Conservation (phyloP, 2,797 vertebrate genomes). For the Brotula barbata region DNA sequence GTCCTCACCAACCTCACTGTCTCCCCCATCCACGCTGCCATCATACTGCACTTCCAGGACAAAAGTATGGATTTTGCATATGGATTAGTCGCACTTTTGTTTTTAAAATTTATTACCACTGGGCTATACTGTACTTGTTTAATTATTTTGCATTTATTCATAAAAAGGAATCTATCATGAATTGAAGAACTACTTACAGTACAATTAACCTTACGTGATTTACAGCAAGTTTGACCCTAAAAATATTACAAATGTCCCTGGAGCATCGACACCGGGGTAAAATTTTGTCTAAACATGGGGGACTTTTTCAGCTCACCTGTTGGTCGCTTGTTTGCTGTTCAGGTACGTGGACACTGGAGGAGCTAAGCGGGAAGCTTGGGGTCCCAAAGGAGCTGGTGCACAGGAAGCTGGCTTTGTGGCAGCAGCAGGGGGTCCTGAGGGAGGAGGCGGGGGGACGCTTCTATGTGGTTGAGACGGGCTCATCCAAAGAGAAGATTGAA, state of each 20-base stretch:
- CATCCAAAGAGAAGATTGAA: slow-evolving; percentile 86
- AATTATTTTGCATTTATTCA: too few species aligned
- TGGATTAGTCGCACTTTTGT: not conserved
- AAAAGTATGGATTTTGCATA: slow-evolving; percentile 78
- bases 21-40: slow-evolving; percentile 91
- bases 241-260: too few species aligned
- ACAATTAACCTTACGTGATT: too few species aligned
- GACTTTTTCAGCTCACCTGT: too few species aligned
- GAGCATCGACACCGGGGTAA: too few species aligned
- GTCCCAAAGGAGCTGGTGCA: slow-evolving; percentile 87
- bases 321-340: too few species aligned
- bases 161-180: too few species aligned
- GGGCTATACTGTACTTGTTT: too few species aligned
- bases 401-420: slow-evolving; percentile 92
- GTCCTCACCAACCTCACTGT: slow-evolving; percentile 87
- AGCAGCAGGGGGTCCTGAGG: slow-evolving; percentile 92
- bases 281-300: too few species aligned
- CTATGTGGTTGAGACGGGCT: slow-evolving; percentile 89
- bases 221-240: too few species aligned
- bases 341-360: slow-evolving; percentile 90
- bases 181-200: too few species aligned
- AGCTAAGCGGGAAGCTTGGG: slow-evolving; percentile 87
- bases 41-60: slow-evolving; percentile 95
- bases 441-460: slow-evolving; percentile 88
- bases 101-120: too few species aligned